These are phyloP conservation scores for Sebastes melanostomus DNA, from an alignment of 2,797 vertebrate species.

Conservation along the genomic window DNA sequence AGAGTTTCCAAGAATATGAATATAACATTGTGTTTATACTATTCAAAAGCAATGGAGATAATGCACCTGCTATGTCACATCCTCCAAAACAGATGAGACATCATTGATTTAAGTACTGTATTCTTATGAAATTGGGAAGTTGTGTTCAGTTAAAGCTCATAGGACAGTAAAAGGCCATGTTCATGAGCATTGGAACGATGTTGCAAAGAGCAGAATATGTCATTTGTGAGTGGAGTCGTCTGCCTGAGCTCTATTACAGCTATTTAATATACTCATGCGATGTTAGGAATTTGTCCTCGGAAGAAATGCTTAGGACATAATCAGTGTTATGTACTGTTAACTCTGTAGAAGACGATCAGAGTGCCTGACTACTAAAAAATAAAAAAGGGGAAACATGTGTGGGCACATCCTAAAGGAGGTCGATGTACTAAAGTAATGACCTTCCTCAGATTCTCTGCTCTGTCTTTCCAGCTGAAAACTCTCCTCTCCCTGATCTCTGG, in stretches of 20 bases:
- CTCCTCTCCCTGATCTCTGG: slow-evolving; percentile 68
- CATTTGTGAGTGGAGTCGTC: neutral
- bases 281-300: neutral
- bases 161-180: neutral
- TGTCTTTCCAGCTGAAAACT: slow-evolving; percentile 51
- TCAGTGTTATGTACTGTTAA: neutral
- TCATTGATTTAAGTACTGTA: neutral
- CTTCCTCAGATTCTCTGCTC: slow-evolving; percentile 46
- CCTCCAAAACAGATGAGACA: neutral
- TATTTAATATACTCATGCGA: neutral
- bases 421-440: slow-evolving; percentile 46
- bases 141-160: neutral
- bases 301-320: neutral
- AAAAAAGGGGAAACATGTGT: neutral
- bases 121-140: neutral
- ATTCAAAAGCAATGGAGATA: neutral
- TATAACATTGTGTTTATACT: neutral
- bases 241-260: neutral
- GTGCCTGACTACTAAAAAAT: neutral
- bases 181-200: neutral
- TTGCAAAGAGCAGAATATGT: neutral
- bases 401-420: slow-evolving; percentile 29
- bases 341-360: neutral
- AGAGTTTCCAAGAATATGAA: neutral
- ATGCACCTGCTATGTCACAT: neutral